phyloP scores from a whole-genome alignment of 2,113 vertebrate genomes.

The Stercorarius parasiticus region DNA sequence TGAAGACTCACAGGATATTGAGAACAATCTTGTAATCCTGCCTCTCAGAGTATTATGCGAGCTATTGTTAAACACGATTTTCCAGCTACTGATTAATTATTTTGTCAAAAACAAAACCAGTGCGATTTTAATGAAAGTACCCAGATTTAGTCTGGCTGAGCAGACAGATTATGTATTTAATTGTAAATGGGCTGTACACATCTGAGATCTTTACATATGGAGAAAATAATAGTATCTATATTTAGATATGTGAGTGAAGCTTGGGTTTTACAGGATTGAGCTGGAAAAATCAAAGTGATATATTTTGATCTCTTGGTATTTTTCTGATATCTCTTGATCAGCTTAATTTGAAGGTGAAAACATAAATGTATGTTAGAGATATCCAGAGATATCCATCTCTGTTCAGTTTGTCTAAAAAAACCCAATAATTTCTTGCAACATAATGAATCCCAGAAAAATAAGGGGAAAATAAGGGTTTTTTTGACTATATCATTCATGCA shows the following conservation, averaged over 20 bases:
- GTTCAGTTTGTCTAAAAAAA: not conserved
- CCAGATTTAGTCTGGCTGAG: not conserved
- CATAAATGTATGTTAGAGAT: not conserved
- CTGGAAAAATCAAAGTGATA: not conserved
- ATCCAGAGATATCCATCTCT: not conserved
- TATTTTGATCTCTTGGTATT: not conserved
- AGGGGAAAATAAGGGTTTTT: not conserved
- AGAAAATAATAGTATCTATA: not conserved
- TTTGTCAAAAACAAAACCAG: conserved; percentile 15
- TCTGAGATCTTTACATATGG: not conserved
- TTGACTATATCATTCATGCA: not conserved
- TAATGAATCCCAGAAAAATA: not conserved
- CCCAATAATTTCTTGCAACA: not conserved
- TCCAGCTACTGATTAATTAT: not conserved
- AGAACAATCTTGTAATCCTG: not conserved
- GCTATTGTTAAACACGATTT: conserved; percentile 2
- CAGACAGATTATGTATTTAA: not conserved
- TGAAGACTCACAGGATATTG: not conserved
- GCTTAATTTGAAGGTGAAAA: not conserved
- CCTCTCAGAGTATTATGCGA: not conserved
- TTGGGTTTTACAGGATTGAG: not conserved
- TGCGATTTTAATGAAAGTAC: not conserved
- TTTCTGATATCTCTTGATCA: not conserved
- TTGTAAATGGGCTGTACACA: not conserved
- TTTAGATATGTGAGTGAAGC: not conserved